Evolutionary conservation across 2,797 vertebrate species (phyloP).

Genomic region (Masticophis lateralis): DNA sequence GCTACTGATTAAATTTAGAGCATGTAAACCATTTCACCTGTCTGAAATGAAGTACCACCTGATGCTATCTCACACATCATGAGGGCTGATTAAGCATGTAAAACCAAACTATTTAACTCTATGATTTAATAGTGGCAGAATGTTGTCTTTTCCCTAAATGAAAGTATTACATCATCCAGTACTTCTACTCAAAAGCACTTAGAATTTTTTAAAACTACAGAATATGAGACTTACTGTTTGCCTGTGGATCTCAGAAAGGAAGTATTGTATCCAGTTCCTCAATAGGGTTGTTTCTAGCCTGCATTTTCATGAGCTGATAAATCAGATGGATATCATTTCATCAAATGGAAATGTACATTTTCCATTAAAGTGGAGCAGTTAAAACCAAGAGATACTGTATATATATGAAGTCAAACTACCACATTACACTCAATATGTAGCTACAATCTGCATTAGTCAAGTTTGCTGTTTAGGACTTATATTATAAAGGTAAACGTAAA

Average conservation of each 20-base stretch:
- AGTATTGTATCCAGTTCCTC: not conserved
- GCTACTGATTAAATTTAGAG: not conserved
- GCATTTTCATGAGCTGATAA: not conserved
- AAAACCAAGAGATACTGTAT: not conserved
- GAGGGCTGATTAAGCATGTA: not conserved
- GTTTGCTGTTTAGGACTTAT: not conserved
- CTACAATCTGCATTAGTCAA: not conserved
- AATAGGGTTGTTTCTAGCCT: not conserved
- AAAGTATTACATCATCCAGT: not conserved
- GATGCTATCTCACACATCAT: rapidly evolving
- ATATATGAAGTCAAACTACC: not conserved
- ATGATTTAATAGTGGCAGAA: not conserved
- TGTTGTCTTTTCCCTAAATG: not conserved
- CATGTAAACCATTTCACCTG: not conserved
- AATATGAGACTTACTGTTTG: too few species aligned
- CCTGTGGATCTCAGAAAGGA: not conserved
- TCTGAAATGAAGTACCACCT: not conserved
- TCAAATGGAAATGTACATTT: not conserved
- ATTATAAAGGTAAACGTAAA: not conserved
- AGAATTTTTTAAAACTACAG: not conserved
- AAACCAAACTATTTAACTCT: not conserved
- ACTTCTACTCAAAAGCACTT: not conserved
- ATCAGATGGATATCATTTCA: not conserved
- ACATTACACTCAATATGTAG: not conserved
- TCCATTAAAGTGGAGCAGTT: not conserved